Base-by-base conservation (phyloP, 1,140 invertebrate genomes). In the Frieseomelitta varia region DNA sequence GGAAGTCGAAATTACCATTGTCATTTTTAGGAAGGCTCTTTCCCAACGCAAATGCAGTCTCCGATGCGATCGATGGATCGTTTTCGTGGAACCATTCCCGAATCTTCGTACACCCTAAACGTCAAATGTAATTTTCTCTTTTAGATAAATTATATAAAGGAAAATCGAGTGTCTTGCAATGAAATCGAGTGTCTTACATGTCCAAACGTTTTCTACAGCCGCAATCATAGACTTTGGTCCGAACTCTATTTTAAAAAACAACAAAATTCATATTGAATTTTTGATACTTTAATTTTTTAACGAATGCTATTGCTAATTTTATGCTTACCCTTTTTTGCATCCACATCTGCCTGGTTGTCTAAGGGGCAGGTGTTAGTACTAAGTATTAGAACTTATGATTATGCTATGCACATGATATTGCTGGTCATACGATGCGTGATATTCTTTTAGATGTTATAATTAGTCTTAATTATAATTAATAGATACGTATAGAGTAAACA, bases 351-450 rank as follows among this genome's bases (percentile, higher is more conserved):
- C 78, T 61, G 87, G 27, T 72, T 71, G 79, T 84, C 89, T 91
- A 77, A 77, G 65, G 56, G 67, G 53, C 55, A 86, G 75, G 11
- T 84, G 83, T 91, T 86, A 88, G 81, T 88, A 85, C 83, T 92
- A 71, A 39, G 77, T 88, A 90, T 90, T 87, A 88, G 82, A 74
- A 80, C 87, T 89, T 88, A 91, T 58, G 61, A 83, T 84, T 85
- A 86, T 76, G 39, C 68, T 10, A 67, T 81, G 65, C 68, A 27
- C 76, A 75, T 58, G 12, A 34, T 76, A 73, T 75, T n/a, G 75
- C 79, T 78, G 79, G 80, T 79, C 88, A 90, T 91, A 91, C 85
- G 69, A 84, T 74, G 24, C 72, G 71, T 53, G 69, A 88, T 75
- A n/a, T 47, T 68, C 83, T 81, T 82, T 73, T 39, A 65, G 61